Conservation (phyloP, 1,140 invertebrate species). For the Drosophila sulfurigaster region DNA sequence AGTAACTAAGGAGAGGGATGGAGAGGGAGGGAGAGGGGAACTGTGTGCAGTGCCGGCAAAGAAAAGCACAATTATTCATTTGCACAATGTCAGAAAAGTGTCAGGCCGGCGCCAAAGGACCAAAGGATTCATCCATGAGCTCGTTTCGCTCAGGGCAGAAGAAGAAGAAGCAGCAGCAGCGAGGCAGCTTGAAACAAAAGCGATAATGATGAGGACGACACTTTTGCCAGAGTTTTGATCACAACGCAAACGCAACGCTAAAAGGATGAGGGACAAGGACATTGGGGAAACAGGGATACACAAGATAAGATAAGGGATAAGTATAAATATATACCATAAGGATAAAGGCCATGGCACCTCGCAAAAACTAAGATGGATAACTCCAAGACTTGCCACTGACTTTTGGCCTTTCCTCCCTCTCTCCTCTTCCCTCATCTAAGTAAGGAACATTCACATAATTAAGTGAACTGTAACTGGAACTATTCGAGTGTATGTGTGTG, state of each 20-base stretch:
- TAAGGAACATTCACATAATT: constrained; percentile 69
- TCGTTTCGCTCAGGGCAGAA: constrained; percentile 39
- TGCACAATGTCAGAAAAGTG: constrained; percentile 82
- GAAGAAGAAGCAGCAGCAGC: constrained; percentile 25
- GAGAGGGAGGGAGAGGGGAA: no score
- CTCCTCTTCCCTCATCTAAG: not conserved
- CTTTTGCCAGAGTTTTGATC: constrained; percentile 61
- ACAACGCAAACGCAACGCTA: constrained; percentile 34
- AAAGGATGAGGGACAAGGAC: constrained; percentile 21
- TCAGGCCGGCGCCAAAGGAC: constrained; percentile 79
- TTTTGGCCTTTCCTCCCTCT: constrained; percentile 43
- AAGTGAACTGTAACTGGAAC: constrained; percentile 62
- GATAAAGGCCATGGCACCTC: constrained; percentile 51
- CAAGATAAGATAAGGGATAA: constrained; percentile 16
- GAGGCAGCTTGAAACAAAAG: constrained; percentile 61
- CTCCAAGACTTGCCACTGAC: constrained; percentile 57
- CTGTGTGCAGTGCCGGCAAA: constrained; percentile 55
- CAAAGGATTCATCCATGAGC: constrained; percentile 69
- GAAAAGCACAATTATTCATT: constrained; percentile 82
- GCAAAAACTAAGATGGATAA: constrained; percentile 72
- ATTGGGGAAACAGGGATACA: not conserved
- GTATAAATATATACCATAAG: constrained; percentile 1
- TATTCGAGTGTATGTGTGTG: not conserved
- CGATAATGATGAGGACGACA: constrained; percentile 77
- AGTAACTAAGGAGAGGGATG: no score